These are phyloP conservation scores for Apamea sordens DNA, from an alignment of 2,888 invertebrate species.

Conservation along the genomic window DNA sequence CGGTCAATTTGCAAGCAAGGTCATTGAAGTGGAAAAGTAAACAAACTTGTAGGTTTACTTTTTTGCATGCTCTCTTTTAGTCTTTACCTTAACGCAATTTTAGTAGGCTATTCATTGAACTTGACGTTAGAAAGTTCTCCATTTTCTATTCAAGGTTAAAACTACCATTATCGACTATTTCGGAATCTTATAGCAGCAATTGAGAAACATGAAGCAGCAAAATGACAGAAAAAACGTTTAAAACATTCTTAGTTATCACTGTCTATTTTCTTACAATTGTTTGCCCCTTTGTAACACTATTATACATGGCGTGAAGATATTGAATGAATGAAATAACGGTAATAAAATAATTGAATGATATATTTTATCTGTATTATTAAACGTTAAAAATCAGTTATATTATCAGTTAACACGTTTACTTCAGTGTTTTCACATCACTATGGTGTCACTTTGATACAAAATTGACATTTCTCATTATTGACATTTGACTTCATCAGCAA, in stretches of 20 bases:
- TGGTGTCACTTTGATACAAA: conserved; percentile 19
- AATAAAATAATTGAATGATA: background rate
- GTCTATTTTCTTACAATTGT: background rate
- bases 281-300: background rate
- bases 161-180: background rate
- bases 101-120: background rate
- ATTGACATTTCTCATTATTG: background rate
- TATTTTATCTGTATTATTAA: conserved; percentile 41
- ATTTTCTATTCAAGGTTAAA: background rate
- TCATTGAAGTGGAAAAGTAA: conserved; percentile 40
- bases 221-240: background rate
- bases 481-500: background rate
- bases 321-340: conserved; percentile 13
- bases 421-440: conserved; percentile 5
- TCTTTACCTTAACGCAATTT: background rate
- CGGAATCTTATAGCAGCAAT: background rate
- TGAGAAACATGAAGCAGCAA: background rate
- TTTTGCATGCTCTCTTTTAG: background rate
- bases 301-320: conserved; percentile 8
- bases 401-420: conserved; percentile 25
- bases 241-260: background rate
- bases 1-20: conserved; percentile 45
- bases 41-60: conserved; percentile 28
- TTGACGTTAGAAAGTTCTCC: background rate
- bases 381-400: background rate